These are phyloP conservation scores for Girardinichthys multiradiatus DNA, from an alignment of 2,113 vertebrate species.

Conservation along the genomic window DNA sequence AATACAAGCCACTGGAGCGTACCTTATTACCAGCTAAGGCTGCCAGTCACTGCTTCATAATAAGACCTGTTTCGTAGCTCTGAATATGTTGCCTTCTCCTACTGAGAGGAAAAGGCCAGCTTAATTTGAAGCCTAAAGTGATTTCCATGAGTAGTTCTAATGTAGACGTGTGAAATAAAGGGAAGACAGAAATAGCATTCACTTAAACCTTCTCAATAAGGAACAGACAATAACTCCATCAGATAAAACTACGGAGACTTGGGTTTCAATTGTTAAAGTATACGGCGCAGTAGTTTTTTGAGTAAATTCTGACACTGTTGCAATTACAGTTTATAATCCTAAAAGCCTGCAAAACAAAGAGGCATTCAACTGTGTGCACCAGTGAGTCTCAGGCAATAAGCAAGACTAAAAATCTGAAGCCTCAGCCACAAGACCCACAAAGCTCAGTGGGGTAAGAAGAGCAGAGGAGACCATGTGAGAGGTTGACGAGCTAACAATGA, in stretches of 20 bases:
- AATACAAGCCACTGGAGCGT: slow-evolving; percentile 69
- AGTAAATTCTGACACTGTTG: background rate
- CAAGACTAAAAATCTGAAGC: slow-evolving; percentile 13
- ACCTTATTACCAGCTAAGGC: slow-evolving; percentile 57
- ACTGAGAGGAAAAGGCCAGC: slow-evolving; percentile 16
- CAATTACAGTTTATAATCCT: slow-evolving; percentile 3
- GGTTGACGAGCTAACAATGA: slow-evolving; percentile 38
- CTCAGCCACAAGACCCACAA: slow-evolving; percentile 31
- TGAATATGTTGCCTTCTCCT: slow-evolving; percentile 13
- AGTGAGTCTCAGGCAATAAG: slow-evolving; percentile 25
- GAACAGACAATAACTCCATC: background rate
- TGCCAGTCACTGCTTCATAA: slow-evolving; percentile 45
- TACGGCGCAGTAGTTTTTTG: background rate
- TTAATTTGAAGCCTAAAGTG: slow-evolving; percentile 16
- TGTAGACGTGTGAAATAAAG: background rate
- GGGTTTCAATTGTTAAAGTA: background rate
- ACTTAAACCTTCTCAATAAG: background rate
- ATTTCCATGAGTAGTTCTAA: slow-evolving; percentile 13
- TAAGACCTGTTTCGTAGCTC: slow-evolving; percentile 24
- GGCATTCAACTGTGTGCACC: slow-evolving; percentile 30
- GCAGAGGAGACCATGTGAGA: slow-evolving; percentile 19
- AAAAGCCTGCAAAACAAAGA: slow-evolving; percentile 32
- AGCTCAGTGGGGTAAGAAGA: slow-evolving; percentile 12
- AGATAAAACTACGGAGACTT: background rate
- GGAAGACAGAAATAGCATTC: background rate